Evolutionary conservation across 2,888 invertebrate species (phyloP), one percentile per base, ranked within the genome.

Genomic region (Syrphus vitripennis): DNA sequence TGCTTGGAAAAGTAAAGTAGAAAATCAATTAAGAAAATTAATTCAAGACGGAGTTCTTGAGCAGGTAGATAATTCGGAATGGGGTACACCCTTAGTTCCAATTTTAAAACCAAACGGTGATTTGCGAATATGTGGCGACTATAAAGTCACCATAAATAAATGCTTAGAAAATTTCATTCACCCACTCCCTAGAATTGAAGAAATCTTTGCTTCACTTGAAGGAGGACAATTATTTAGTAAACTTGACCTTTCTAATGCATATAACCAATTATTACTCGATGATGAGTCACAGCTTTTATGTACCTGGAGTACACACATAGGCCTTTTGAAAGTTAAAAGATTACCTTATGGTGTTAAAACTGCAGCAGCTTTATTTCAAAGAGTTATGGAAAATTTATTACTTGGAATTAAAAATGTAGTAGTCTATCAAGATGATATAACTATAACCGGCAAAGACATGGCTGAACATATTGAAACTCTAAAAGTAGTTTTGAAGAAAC

Each of bases 391-490:
- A n/a, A n/a, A n/a, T n/a, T n/a, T n/a, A n/a, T n/a, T n/a, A n/a
- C n/a, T n/a, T n/a, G n/a, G n/a, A n/a, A n/a, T n/a, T n/a, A n/a
- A n/a, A n/a, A n/a, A n/a, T n/a, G n/a, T n/a, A n/a, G n/a, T n/a
- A n/a, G n/a, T n/a, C n/a, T n/a, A n/a, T n/a, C n/a, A 55, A 55
- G 55, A 55, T 16, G 0, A 75, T 82, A 88, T 88, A 19, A 63
- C 89, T 0, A 81, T 90, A 0, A 89, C 89, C 9, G 89, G 88
- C 9, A 55, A 50, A n/a, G 67, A 37, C 31, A 21, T 24, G 4
- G 9, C 65, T 1, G 88, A 89, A 12, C 89, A 90, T 77, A 40
- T 88, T 7, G 6, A 61, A 19, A 89, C 88, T 78, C 59, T 89
- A 5, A 53, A 67, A 0, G 50, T 70, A 63, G 87, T 89, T 40